Conservation (phyloP, 2,888 invertebrate genomes). For the Hydraecia micacea region DNA sequence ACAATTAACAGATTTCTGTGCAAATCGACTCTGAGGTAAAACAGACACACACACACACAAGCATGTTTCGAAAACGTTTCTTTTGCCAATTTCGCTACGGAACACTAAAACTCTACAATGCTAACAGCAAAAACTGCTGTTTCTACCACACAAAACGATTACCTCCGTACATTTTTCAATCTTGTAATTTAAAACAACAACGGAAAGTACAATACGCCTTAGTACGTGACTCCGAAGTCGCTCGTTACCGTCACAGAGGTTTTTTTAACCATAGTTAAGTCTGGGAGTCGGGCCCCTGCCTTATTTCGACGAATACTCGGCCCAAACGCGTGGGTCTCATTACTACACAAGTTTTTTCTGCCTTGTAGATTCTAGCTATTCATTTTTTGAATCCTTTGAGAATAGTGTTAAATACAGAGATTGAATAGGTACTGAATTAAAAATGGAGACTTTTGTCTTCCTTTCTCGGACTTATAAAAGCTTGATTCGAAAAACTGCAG, state of each 20-base stretch:
- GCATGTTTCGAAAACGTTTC: neutral
- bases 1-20: neutral
- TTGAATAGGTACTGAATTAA: neutral
- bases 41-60: neutral
- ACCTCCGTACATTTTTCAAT: conserved; percentile 34
- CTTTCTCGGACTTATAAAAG: neutral
- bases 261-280: conserved; percentile 47
- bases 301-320: conserved; percentile 45
- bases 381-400: conserved; percentile 6
- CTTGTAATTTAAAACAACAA: conserved; percentile 52
- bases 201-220: conserved; percentile 28
- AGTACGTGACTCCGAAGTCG: conserved; percentile 49
- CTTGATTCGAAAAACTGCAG: neutral
- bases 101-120: conserved; percentile 18
- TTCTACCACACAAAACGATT: conserved; percentile 10
- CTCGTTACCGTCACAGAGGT: conserved; percentile 37
- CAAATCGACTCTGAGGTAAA: conserved; percentile 6
- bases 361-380: neutral
- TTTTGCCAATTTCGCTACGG: conserved; percentile 24
- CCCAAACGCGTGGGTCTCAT: conserved; percentile 44
- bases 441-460: neutral
- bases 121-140: conserved; percentile 3
- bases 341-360: conserved; percentile 33
- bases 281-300: conserved; percentile 9
- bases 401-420: neutral